Base-by-base conservation (phyloP, 2,113 vertebrate species). In the Prietella phreatophila region DNA sequence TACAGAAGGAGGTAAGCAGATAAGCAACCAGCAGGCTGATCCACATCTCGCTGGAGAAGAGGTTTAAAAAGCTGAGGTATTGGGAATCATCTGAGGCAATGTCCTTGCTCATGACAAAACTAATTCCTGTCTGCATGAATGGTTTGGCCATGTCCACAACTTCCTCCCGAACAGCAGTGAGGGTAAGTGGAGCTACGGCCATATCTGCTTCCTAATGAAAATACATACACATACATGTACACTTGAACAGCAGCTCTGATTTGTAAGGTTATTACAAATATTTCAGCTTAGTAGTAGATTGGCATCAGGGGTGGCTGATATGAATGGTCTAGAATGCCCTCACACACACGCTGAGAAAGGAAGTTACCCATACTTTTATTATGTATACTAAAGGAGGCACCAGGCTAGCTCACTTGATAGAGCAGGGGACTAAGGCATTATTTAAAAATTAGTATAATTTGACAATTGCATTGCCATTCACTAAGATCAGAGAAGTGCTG, bases 41-140 rank as follows among this genome's bases (percentile, higher is more conserved):
- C 97, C 97, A 98, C 90, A 95, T 96, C 89, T 97, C 94, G 6
- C 94, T 95, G 87, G 97, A 96, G 94, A 98, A 97, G 4, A 97
- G 96, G 0, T 94, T 91, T 87, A 97, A 92, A 89, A 98, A 96
- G 88, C 95, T 94, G 91, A 97, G 95, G 67, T 94, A 83, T 0
- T 94, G 94, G 13, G 93, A 58, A 0, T 95, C 94, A 1, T 94
- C 94, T 0, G 92, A 88, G 22, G 58, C 55, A 0, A 86, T 19
- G 56, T 96, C 96, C 73, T 93, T 96, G 15, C 91, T 93, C 25
- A 97, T 86, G 88, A 98, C 14, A 93, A 98, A 98, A n/a, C 96
- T 92, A 0, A 98, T 93, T 0, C 97, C 97, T 0, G 96, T 97
- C 82, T 97, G 95, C 93, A 98, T 95, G 94, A 97, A 98, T 0